These are phyloP conservation scores for Pristis pectinata DNA, from an alignment of 2,797 vertebrate genomes.

Conservation along the genomic window DNA sequence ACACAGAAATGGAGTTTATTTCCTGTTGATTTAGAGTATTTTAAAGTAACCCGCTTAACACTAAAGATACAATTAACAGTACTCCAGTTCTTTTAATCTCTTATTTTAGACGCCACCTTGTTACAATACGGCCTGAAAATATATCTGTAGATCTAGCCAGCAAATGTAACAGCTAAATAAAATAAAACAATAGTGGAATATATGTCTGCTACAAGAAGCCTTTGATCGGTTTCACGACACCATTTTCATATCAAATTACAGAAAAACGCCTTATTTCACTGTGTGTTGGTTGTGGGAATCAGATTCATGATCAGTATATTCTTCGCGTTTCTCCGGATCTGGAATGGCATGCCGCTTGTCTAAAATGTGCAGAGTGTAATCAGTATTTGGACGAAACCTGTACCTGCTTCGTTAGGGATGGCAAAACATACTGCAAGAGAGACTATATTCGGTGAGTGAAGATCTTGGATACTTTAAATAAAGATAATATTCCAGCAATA, in stretches of 20 bases:
- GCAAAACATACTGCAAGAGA: constrained; percentile 93
- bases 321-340: constrained; percentile 89
- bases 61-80: background rate
- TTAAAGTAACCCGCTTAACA: background rate
- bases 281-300: constrained; percentile 93
- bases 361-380: constrained; percentile 91
- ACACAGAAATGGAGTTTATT: background rate
- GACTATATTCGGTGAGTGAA: constrained; percentile 85
- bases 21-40: background rate
- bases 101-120: background rate
- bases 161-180: background rate
- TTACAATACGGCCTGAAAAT: background rate
- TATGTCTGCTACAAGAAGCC: background rate
- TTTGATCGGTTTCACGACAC: constrained; percentile 17
- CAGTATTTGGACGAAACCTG: constrained; percentile 94
- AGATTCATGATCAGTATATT: constrained; percentile 95
- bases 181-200: background rate
- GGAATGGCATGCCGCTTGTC: constrained; percentile 92
- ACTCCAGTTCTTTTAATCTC: background rate
- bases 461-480: background rate
- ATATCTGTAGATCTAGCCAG: background rate
- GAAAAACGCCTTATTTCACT: constrained; percentile 92
- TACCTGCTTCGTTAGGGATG: constrained; percentile 92
- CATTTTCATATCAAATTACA: constrained; percentile 54
- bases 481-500: background rate